Percentiles rank a stretch among this genome's conserved stretches.
Conservation (phyloP, 2,113 vertebrate species). For the Microtus richardsoni region DNA sequence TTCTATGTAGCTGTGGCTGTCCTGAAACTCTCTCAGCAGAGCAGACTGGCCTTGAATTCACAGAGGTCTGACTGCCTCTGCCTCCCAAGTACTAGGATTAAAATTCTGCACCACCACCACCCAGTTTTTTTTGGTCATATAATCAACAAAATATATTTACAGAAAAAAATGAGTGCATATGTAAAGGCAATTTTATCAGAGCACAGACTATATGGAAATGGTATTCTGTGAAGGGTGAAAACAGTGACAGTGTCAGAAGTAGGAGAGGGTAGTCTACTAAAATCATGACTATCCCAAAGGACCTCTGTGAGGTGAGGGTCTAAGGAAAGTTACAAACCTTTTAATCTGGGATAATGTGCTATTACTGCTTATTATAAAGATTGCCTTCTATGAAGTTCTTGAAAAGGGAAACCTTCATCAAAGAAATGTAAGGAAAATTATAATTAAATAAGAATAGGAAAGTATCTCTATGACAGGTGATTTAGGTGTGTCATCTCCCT, state of each 20-base stretch:
- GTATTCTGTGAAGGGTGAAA: neutral
- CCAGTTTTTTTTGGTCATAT: neutral
- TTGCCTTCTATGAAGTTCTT: neutral
- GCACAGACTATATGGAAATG: neutral
- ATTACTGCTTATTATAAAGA: neutral
- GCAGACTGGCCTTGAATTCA: neutral
- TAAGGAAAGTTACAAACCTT: neutral
- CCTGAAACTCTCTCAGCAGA: neutral
- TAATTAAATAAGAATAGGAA: neutral
- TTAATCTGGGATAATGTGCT: neutral
- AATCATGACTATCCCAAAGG: neutral
- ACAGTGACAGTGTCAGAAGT: neutral
- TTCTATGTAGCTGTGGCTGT: neutral
- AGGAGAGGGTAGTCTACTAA: neutral
- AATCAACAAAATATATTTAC: neutral
- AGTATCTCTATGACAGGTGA: neutral
- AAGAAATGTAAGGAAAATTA: neutral
- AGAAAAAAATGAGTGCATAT: neutral
- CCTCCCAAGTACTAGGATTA: neutral
- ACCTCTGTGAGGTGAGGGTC: neutral
- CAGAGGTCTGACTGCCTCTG: neutral
- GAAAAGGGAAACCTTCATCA: neutral
- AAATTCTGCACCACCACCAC: rapidly evolving
- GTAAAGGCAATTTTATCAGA: neutral
- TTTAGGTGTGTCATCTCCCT: neutral